Conservation (phyloP, 2,113 vertebrate species). For the Neodon shergylaensis region DNA sequence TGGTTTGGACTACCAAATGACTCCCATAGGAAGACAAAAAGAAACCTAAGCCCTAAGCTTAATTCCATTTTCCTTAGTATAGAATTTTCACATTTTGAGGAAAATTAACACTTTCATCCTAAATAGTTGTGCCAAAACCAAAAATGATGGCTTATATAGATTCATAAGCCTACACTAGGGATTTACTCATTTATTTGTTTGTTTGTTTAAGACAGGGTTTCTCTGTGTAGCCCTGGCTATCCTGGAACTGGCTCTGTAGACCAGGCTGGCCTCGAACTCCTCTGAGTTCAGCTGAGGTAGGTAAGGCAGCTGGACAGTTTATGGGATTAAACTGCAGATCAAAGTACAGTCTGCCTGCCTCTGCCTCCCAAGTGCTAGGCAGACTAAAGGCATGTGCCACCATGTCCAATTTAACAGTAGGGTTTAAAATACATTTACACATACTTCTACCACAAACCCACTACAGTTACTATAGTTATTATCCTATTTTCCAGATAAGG, state of each 20-base stretch:
- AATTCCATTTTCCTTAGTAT: slow-evolving; percentile 16
- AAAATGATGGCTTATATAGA: neutral
- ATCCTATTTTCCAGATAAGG: neutral
- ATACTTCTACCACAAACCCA: too few species aligned
- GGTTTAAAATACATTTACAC: neutral
- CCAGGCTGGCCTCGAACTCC: neutral
- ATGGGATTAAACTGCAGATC: neutral
- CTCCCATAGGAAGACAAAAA: neutral
- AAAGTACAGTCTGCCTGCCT: neutral
- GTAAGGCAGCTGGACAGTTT: neutral
- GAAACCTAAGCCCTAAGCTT: slow-evolving; percentile 5
- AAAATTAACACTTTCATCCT: neutral
- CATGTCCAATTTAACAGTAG: neutral
- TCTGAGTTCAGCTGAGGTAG: neutral
- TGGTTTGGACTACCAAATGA: slow-evolving; percentile 10
- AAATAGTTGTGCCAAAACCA: slow-evolving; percentile 5
- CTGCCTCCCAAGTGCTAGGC: neutral
- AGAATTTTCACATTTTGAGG: slow-evolving; percentile 7
- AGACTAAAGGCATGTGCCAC: neutral
- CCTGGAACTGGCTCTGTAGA: neutral
- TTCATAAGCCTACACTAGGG: neutral
- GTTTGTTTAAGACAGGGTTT: neutral
- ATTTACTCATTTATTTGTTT: neutral
- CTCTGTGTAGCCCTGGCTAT: neutral
- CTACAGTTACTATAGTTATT: too few species aligned